These are phyloP conservation scores for Harpalus rubripes DNA, from an alignment of 2,888 invertebrate genomes.

Conservation along the genomic window DNA sequence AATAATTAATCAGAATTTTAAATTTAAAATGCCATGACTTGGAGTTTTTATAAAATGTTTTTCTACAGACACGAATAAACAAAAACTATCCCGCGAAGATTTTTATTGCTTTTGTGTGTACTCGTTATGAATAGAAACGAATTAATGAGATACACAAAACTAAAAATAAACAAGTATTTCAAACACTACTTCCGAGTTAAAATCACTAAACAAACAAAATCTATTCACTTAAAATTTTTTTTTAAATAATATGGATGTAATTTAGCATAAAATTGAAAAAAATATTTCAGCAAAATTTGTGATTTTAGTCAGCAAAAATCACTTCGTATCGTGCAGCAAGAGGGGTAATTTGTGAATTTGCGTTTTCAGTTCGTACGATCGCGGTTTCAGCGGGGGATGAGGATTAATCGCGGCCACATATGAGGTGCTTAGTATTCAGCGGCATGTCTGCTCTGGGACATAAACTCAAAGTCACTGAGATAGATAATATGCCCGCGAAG, in stretches of 20 bases:
- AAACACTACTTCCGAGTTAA: too few relatives aligned
- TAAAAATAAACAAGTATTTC: not conserved
- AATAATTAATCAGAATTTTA: too few relatives aligned
- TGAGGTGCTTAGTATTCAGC: slow-evolving; percentile 48
- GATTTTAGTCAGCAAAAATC: slow-evolving; percentile 26
- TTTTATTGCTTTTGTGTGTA: too few relatives aligned
- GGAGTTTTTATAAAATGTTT: too few relatives aligned
- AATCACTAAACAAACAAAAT: too few relatives aligned
- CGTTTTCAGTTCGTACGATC: slow-evolving; percentile 26
- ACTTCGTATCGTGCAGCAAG: slow-evolving; percentile 9
- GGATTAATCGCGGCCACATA: slow-evolving; percentile 42
- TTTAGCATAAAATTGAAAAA: slow-evolving; percentile 24
- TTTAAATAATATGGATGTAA: not conserved
- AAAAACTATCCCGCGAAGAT: too few relatives aligned
- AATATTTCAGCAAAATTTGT: slow-evolving; percentile 19
- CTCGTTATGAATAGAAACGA: too few relatives aligned
- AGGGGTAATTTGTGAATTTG: slow-evolving; percentile 31
- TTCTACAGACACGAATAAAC: too few relatives aligned
- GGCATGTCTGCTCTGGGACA: slow-evolving; percentile 34
- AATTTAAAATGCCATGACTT: too few relatives aligned
- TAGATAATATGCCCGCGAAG: not conserved
- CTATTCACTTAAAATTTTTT: too few relatives aligned
- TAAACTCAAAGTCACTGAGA: slow-evolving; percentile 37
- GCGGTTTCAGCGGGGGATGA: slow-evolving; percentile 8
- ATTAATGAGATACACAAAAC: not conserved